Conservation (phyloP, 2,113 vertebrate genomes). For the Microcebus jonahi region DNA sequence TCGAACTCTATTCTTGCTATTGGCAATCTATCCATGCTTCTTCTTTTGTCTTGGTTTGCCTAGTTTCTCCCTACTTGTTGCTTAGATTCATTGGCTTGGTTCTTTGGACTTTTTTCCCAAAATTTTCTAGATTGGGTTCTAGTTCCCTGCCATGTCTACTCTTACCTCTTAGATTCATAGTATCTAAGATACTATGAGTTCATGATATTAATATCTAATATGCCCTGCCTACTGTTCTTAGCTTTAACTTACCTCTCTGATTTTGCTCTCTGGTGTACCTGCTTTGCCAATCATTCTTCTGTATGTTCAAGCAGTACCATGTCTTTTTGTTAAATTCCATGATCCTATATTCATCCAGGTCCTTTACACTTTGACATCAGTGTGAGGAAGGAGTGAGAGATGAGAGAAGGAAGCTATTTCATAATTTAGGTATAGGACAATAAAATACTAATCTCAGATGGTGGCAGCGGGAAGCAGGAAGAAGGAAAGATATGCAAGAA, state of each 20-base stretch:
- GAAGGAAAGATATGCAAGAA: not conserved
- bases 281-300: not conserved
- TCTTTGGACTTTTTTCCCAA: not conserved
- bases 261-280: not conserved
- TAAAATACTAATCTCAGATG: not conserved
- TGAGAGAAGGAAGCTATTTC: not conserved
- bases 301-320: not conserved
- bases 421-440: not conserved
- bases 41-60: not conserved
- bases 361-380: not conserved
- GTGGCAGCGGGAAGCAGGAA: not conserved
- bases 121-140: not conserved
- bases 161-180: not conserved
- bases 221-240: not conserved
- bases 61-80: not conserved
- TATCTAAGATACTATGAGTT: too few species aligned
- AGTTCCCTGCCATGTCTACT: not conserved
- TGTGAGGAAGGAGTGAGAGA: not conserved
- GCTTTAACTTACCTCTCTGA: not conserved
- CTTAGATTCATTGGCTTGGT: not conserved
- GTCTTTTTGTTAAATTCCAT: not conserved
- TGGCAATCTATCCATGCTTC: not conserved
- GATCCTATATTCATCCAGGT: not conserved
- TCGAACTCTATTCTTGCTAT: not conserved
- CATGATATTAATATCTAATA: too few species aligned